Evolutionary conservation across 2,888 invertebrate genomes (phyloP).

Genomic region (Pristionchus japonicus): DNA sequence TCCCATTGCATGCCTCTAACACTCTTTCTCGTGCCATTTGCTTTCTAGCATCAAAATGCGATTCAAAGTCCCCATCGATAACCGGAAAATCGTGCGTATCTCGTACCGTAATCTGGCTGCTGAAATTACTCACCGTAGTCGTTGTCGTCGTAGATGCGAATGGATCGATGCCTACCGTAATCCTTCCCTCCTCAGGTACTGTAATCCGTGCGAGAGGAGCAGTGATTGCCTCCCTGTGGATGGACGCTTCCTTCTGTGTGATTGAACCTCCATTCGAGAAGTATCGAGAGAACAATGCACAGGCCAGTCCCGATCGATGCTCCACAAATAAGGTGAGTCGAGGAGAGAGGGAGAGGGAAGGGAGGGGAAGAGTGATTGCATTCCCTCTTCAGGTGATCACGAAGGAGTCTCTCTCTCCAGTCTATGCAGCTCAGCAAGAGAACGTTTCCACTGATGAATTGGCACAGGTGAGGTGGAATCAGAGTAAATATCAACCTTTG

Average conservation of each 20-base stretch:
- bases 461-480: constrained; percentile 47
- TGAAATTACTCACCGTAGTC: neutral
- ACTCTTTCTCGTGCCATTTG: neutral
- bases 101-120: constrained; percentile 31
- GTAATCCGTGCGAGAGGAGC: constrained; percentile 96
- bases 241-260: constrained; percentile 93
- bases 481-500: neutral
- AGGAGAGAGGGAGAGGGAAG: neutral
- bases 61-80: neutral
- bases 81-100: constrained; percentile 8
- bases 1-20: neutral
- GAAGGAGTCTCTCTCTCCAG: constrained; percentile 66
- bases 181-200: constrained; percentile 82
- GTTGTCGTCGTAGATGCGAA: neutral
- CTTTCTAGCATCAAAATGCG: neutral
- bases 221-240: constrained; percentile 92
- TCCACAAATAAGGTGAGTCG: constrained; percentile 57
- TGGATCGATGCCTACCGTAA: constrained; percentile 20
- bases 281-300: constrained; percentile 75
- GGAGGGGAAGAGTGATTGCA: neutral
- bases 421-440: constrained; percentile 56
- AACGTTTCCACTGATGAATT: constrained; percentile 54
- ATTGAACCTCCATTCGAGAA: constrained; percentile 91
- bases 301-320: constrained; percentile 61
- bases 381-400: constrained; percentile 61